Percentiles rank a stretch among this genome's conserved stretches.
Evolutionary conservation across 2,113 vertebrate species (phyloP).

Genomic region (Panthera tigris): DNA sequence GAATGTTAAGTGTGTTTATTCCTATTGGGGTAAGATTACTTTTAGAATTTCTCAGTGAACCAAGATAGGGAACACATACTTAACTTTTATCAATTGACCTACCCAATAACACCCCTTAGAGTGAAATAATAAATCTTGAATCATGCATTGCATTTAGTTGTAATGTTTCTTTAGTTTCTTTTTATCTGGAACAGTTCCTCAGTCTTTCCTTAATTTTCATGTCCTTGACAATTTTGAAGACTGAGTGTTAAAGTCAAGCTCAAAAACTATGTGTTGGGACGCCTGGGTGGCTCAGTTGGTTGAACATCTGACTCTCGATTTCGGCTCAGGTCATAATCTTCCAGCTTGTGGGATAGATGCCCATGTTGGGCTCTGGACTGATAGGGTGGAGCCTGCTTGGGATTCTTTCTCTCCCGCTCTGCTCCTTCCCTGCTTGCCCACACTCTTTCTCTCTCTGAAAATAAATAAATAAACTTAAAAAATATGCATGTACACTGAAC

Average conservation of each 20-base stretch:
- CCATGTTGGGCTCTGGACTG: too few relatives aligned
- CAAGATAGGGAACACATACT: background rate
- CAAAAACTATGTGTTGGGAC: background rate
- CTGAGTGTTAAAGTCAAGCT: background rate
- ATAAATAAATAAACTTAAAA: background rate
- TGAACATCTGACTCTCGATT: too few relatives aligned
- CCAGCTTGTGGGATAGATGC: too few relatives aligned
- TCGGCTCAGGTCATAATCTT: too few relatives aligned
- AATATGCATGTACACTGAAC: background rate
- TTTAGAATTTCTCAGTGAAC: background rate
- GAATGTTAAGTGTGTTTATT: background rate
- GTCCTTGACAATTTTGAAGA: background rate
- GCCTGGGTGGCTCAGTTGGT: too few relatives aligned
- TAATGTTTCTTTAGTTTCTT: background rate
- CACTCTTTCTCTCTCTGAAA: too few relatives aligned
- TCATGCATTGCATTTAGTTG: background rate
- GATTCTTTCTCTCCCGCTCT: too few relatives aligned
- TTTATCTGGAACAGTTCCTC: background rate
- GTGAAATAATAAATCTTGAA: background rate
- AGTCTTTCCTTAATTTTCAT: background rate
- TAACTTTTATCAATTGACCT: background rate
- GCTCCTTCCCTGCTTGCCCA: too few relatives aligned
- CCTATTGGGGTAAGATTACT: background rate
- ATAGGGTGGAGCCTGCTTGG: too few relatives aligned
- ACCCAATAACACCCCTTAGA: background rate